These are phyloP conservation scores for Phalloptychus januarius DNA, from an alignment of 2,797 vertebrate genomes.

Conservation along the genomic window DNA sequence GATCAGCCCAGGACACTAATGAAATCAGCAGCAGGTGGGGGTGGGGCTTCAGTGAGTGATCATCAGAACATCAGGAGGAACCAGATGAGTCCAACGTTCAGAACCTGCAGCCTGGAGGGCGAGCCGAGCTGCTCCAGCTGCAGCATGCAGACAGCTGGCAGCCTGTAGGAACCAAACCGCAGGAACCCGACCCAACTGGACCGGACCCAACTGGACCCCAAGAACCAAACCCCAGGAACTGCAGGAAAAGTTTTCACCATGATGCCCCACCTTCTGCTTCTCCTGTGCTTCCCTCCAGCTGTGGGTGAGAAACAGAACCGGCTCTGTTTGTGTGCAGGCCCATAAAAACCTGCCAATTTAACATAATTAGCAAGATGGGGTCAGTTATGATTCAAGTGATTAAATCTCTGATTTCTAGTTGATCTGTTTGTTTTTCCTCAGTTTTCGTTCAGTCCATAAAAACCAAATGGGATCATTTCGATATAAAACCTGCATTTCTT, in stretches of 20 bases:
- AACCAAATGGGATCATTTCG: background rate
- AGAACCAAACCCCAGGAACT: background rate
- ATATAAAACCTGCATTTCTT: background rate
- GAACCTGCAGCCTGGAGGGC: background rate
- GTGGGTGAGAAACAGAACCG: slow-evolving; percentile 51
- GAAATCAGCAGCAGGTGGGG: background rate
- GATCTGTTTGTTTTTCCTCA: background rate
- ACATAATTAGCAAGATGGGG: background rate
- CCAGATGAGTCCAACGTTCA: background rate
- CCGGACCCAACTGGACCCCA: no score
- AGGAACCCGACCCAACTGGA: no score
- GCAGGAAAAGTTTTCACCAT: background rate
- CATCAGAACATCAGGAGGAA: background rate
- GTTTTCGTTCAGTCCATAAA: background rate
- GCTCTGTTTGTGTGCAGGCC: background rate
- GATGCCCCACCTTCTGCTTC: slow-evolving; percentile 58
- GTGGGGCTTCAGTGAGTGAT: background rate
- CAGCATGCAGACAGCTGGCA: background rate
- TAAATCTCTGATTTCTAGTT: background rate
- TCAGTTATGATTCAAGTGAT: background rate
- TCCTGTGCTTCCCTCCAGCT: slow-evolving; percentile 60
- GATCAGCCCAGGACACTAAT: slow-evolving; percentile 5
- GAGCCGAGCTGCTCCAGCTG: background rate
- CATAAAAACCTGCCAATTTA: background rate
- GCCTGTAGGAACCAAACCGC: background rate